A percentile compares a stretch with the other conserved stretches of the same genome.
Conservation (phyloP, 2,888 invertebrate species). For the Cosmia pyralina region DNA sequence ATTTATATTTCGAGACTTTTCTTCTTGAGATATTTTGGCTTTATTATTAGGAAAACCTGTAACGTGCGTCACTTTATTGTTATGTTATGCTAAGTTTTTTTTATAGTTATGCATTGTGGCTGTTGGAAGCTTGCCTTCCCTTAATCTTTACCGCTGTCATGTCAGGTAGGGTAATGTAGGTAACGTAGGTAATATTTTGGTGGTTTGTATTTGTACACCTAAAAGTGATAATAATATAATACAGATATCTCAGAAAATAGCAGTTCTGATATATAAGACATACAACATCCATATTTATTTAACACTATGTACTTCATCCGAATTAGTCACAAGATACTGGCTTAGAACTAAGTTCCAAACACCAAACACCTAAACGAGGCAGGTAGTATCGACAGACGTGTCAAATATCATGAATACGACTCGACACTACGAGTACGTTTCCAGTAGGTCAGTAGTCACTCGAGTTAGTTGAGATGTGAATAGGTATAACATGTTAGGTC, state of each 20-base stretch:
- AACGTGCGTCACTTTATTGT: neutral
- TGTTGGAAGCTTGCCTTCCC: neutral
- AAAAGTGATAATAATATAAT: neutral
- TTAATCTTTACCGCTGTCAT: neutral
- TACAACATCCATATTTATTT: neutral
- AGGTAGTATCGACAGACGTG: neutral
- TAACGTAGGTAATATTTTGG: neutral
- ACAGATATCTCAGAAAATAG: neutral
- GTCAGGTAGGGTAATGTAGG: too few species aligned
- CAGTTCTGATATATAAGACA: neutral
- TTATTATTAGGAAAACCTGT: neutral
- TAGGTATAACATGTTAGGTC: slow-evolving; percentile 19
- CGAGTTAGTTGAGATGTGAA: slow-evolving; percentile 7
- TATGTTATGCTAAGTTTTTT: neutral
- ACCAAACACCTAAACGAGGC: neutral
- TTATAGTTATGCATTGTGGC: neutral
- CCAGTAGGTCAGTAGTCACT: slow-evolving; percentile 8
- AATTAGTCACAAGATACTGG: neutral
- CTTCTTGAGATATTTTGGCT: neutral
- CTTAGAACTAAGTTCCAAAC: neutral
- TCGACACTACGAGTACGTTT: neutral
- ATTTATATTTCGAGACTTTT: slow-evolving; percentile 15
- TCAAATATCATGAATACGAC: slow-evolving; percentile 8
- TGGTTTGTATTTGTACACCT: neutral
- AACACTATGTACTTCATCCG: neutral